Evolutionary conservation across 2,797 vertebrate genomes (phyloP), one percentile per base, ranked within the genome.

Genomic region (Erithacus rubecula): DNA sequence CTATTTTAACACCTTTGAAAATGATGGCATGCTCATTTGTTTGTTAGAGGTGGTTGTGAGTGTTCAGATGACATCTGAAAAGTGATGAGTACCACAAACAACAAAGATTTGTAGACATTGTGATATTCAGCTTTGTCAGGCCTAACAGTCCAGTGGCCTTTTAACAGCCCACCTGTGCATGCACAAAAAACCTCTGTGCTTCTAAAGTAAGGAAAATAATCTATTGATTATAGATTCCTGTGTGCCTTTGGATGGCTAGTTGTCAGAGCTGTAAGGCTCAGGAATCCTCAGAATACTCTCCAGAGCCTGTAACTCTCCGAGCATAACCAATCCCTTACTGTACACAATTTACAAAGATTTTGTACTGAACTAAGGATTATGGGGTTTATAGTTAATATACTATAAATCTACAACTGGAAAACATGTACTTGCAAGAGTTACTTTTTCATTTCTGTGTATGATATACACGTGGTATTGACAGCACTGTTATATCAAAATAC

Each of bases 131-230:
- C 20, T 76, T 47, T 70, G 70, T 20, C 5, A 7, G 43, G 9
- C 13, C 22, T 51, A 26, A 39, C 18, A 27, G 56, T 29, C 19
- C 34, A 81, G 44, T 46, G 53, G 52, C 51, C 39, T 59, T 60
- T 59, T n/a, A 36, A 46, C 5, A 36, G 46, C 19, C 5, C 24
- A 34, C 8, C 9, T 1, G 1, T 13, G 11, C 12, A 7, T 10
- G 20, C 23, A 27, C 11, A 19, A 62, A 49, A 30, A 51, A 9
- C 15, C 15, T 74, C 43, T 56, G 15, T n/a, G 4, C 16, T 24
- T 34, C 5, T 68, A 2, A 51, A 68, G 24, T 7, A 44, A 44
- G 44, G 21, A 46, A 46, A 46, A 46, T 60, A 8, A 34, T 60
- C 1, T 6, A 11, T 9, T 71, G 53, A 7, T 67, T 18, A 18